Base-by-base conservation (phyloP, 2,888 invertebrate species). In the Buathra laborator region DNA sequence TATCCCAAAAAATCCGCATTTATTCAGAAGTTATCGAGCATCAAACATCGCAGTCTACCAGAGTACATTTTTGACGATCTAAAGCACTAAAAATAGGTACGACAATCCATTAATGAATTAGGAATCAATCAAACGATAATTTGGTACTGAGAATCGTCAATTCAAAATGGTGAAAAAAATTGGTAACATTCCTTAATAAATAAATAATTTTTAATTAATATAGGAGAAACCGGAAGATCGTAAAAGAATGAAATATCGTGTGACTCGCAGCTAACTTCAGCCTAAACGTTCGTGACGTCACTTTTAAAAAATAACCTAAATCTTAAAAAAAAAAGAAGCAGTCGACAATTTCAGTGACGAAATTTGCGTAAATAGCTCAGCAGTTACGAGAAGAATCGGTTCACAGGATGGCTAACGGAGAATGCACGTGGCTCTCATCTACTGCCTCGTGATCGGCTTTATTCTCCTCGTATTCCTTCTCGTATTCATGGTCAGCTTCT, bases 351-450 rank as follows among this genome's bases (percentile, higher is more conserved):
- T 7, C 9, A 19, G 32, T 46, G 46, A 44, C 53, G 29, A 46
- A 62, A 67, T 62, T 74, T 12, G 59, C 6, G n/a, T 53, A 48
- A 59, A 24, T 32, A 81, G 43, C 19, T 46, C 56, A 3, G 32
- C 37, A 67, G 46, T 12, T 43, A 59, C 74, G 51, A 29, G 75
- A 53, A 43, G 7, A 53, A 32, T 48, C 56, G 67, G 32, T 46
- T 56, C 80, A 75, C 81, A 53, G 81, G 72, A 85, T 87, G 84
- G 84, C 84, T 43, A 53, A 70, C 66, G 68, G 10, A 85, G 83
- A 83, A 88, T 88, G 87, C 81, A 84, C 81, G 75, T 83, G 72
- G 86, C 87, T n/a, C 44, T 87, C 72, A 83, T 88, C 77, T 88
- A 88, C 80, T 79, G 81, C 48, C 83, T 88, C 64, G 84, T 88